Percentiles rank a stretch among this genome's conserved stretches.
Conservation (phyloP, 2,797 vertebrate genomes). For the Zalophus californianus region DNA sequence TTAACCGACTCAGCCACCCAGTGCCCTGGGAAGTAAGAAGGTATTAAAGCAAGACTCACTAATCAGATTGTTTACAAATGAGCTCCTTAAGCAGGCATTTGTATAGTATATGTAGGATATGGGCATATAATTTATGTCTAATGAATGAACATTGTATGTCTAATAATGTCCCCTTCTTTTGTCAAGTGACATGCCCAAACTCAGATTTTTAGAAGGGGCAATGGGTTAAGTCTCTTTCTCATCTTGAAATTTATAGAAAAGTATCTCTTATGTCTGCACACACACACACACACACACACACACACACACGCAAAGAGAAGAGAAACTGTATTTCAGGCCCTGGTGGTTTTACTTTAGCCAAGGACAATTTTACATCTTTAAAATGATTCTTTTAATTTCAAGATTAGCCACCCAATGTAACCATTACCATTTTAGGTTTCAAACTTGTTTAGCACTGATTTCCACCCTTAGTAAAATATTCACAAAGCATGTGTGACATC, state of each 20-base stretch:
- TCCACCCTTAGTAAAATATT: conserved; percentile 41
- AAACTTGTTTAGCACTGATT: not conserved
- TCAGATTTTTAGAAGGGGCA: not conserved
- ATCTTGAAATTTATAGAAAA: conserved; percentile 41
- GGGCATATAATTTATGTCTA: not conserved
- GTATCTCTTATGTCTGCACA: not conserved
- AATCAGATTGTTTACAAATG: not conserved
- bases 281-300: rapidly evolving
- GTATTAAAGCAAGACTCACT: conserved; percentile 42
- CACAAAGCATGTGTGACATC: not conserved
- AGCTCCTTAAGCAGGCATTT: not conserved
- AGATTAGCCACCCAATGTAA: not conserved
- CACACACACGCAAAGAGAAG: rapidly evolving
- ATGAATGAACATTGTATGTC: not conserved
- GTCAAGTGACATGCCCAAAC: not conserved
- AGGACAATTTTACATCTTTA: not conserved
- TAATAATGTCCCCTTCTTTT: not conserved
- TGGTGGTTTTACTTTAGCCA: not conserved
- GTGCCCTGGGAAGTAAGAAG: not conserved
- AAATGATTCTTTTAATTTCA: not conserved
- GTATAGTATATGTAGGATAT: not conserved
- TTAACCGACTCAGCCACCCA: not conserved
- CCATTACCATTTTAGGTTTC: not conserved
- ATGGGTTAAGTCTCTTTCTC: not conserved
- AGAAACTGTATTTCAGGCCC: not conserved